These are phyloP conservation scores for Venturia canescens DNA, from an alignment of 1,140 invertebrate species.

Conservation along the genomic window DNA sequence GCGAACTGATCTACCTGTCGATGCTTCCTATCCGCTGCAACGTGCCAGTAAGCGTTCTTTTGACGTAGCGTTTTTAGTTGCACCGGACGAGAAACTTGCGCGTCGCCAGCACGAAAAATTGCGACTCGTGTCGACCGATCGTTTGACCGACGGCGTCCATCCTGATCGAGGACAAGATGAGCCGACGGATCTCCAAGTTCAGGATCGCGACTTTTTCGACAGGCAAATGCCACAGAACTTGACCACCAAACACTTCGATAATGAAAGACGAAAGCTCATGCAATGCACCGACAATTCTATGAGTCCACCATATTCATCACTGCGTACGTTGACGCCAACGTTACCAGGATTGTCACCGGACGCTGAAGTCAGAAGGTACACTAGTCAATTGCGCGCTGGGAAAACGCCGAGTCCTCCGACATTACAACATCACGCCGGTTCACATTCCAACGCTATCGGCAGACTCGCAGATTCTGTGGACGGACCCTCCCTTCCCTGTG, in stretches of 20 bases:
- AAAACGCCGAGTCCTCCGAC: slow-evolving; percentile 64
- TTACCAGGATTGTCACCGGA: slow-evolving; percentile 68
- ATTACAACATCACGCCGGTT: slow-evolving; percentile 53
- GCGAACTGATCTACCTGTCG: slow-evolving; percentile 62
- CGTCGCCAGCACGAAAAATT: slow-evolving; percentile 82
- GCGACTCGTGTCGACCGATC: slow-evolving; percentile 76
- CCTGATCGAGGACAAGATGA: slow-evolving; percentile 48
- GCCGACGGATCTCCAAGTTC: slow-evolving; percentile 48
- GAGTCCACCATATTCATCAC: slow-evolving; percentile 64
- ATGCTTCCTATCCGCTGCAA: slow-evolving; percentile 71
- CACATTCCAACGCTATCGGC: slow-evolving; percentile 51
- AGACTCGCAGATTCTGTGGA: slow-evolving; percentile 49
- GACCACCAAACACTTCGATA: slow-evolving; percentile 68
- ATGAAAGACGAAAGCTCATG: slow-evolving; percentile 57
- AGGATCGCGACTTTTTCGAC: slow-evolving; percentile 51
- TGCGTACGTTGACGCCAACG: slow-evolving; percentile 71
- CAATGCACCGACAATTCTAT: slow-evolving; percentile 63
- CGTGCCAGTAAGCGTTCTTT: slow-evolving; percentile 84
- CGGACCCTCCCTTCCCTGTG: slow-evolving; percentile 51
- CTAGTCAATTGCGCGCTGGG: slow-evolving; percentile 58
- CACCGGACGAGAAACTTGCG: slow-evolving; percentile 87
- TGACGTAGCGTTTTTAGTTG: slow-evolving; percentile 92
- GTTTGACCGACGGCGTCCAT: slow-evolving; percentile 54
- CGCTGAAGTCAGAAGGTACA: slow-evolving; percentile 62
- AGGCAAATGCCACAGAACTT: slow-evolving; percentile 64